phyloP scores from a whole-genome alignment of 2,113 vertebrate genomes.

The Bufo bufo region DNA sequence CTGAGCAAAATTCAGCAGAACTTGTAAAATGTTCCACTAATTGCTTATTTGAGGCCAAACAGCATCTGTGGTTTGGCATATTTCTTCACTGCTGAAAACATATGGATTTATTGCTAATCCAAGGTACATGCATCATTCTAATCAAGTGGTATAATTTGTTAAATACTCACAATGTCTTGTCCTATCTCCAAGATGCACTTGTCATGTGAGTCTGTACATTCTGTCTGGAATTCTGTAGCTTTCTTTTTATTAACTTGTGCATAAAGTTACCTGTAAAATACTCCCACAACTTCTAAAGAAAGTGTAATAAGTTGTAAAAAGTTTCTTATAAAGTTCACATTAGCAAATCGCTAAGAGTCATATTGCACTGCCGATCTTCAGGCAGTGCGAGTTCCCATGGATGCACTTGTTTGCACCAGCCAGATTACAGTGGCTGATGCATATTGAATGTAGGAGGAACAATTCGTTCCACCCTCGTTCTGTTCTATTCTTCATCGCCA shows the following conservation, averaged over 20 bases:
- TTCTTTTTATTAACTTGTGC: too few species aligned
- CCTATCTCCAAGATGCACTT: not conserved
- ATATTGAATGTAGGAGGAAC: too few species aligned
- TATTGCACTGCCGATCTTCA: too few species aligned
- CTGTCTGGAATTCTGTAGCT: not conserved
- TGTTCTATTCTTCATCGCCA: too few species aligned
- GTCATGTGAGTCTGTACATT: not conserved
- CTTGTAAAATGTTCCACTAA: conserved; percentile 61
- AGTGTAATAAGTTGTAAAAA: not conserved
- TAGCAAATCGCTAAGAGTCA: too few species aligned
- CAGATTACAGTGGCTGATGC: too few species aligned
- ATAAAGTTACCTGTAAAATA: too few species aligned
- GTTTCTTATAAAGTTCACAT: not conserved
- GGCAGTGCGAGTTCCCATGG: too few species aligned
- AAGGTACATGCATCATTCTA: not conserved
- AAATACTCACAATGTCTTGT: conserved; percentile 7
- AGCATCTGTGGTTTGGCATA: conserved; percentile 63
- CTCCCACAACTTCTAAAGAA: not conserved
- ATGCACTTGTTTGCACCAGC: too few species aligned
- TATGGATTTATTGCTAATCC: conserved; percentile 33
- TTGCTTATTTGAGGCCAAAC: conserved; percentile 60
- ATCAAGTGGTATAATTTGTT: conserved; percentile 32
- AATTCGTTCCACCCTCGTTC: too few species aligned
- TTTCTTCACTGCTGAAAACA: conserved; percentile 59
- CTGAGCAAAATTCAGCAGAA: conserved; percentile 60